Evolutionary conservation across 2,888 invertebrate genomes (phyloP).

Genomic region (Eupithecia dodoneata): DNA sequence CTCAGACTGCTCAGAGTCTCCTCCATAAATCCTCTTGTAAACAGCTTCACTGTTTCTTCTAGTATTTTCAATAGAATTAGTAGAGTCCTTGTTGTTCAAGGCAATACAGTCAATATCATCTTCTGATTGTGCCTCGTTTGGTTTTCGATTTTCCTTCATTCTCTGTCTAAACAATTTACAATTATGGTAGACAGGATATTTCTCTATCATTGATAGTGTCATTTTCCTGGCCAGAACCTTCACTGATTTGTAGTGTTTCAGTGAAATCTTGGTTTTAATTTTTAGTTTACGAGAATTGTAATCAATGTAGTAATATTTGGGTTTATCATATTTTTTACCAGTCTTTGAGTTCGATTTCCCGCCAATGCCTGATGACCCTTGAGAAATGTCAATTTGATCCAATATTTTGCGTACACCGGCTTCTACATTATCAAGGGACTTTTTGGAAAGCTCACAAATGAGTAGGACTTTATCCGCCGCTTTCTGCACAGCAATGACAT

Average conservation of each 20-base stretch:
- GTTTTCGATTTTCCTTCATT: conserved; percentile 34
- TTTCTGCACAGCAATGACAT: conserved; percentile 72
- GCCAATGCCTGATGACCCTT: conserved; percentile 52
- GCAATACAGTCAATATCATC: conserved; percentile 30
- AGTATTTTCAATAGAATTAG: conserved; percentile 5
- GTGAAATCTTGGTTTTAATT: conserved; percentile 63
- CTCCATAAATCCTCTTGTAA: neutral
- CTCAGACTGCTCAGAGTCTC: conserved; percentile 49
- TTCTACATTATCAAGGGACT: conserved; percentile 77
- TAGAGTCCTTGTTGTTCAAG: neutral
- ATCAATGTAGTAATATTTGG: conserved; percentile 58
- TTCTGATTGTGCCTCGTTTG: conserved; percentile 31
- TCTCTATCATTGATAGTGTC: conserved; percentile 57
- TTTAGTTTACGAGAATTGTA: conserved; percentile 61
- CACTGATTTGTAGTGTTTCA: conserved; percentile 69
- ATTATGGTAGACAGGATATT: conserved; percentile 71
- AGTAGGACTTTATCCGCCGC: conserved; percentile 73
- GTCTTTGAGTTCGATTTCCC: conserved; percentile 46
- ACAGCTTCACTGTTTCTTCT: neutral
- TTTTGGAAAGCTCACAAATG: conserved; percentile 78
- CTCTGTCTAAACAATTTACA: conserved; percentile 65
- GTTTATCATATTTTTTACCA: conserved; percentile 27
- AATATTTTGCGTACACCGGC: conserved; percentile 66
- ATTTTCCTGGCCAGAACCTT: conserved; percentile 64
- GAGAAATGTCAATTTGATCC: conserved; percentile 55